phyloP scores from a whole-genome alignment of 92 coral and sea anemone species.

The Parazoanthus darwini region DNA sequence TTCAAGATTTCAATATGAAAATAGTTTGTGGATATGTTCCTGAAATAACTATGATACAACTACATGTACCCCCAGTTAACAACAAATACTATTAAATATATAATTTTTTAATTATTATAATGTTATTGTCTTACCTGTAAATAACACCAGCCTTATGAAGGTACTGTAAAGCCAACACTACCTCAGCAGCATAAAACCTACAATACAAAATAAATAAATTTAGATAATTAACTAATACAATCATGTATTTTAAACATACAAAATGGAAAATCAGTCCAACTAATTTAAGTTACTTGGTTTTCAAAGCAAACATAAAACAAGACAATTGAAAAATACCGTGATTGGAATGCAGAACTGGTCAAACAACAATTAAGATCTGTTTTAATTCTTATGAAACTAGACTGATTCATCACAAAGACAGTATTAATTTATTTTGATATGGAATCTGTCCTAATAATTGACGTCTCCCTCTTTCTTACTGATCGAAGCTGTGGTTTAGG shows the following conservation, averaged over 20 bases:
- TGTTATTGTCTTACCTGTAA: conserved; percentile 63
- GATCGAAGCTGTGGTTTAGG: neutral
- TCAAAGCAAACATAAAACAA: too few relatives aligned
- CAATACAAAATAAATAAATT: neutral
- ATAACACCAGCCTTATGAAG: conserved; percentile 89
- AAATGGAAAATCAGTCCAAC: too few relatives aligned
- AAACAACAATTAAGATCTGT: too few relatives aligned
- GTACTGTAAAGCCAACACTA: conserved; percentile 88
- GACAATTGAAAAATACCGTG: too few relatives aligned
- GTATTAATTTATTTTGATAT: too few relatives aligned
- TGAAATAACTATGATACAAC: neutral
- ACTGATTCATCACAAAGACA: too few relatives aligned
- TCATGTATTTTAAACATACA: neutral
- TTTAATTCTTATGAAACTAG: too few relatives aligned
- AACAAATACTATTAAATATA: neutral
- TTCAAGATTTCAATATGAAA: neutral
- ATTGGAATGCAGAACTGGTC: too few relatives aligned
- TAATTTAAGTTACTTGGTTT: too few relatives aligned
- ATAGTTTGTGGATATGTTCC: neutral
- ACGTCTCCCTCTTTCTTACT: neutral
- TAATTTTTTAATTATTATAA: too few relatives aligned
- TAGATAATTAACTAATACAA: neutral
- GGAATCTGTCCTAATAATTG: too few relatives aligned
- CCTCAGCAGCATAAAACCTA: conserved; percentile 98
- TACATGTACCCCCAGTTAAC: neutral